phyloP scores from a whole-genome alignment of 2,888 invertebrate genomes.

The Coelopa pilipes region DNA sequence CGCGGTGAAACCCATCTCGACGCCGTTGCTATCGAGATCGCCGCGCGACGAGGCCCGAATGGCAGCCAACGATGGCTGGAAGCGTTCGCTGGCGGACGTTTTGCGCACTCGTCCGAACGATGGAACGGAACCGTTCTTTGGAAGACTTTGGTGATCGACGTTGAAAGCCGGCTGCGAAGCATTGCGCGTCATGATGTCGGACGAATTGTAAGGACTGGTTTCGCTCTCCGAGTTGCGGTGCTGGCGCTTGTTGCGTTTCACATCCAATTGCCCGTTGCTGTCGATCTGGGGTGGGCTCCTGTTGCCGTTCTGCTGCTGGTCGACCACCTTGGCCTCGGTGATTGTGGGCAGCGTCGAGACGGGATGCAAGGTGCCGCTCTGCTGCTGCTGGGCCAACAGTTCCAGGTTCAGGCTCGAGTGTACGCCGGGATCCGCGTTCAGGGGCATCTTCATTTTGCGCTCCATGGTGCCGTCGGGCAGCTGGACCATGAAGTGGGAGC shows the following conservation, averaged over 20 bases:
- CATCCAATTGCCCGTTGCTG: conserved; percentile 59
- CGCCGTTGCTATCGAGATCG: conserved; percentile 82
- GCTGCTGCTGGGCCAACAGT: conserved; percentile 73
- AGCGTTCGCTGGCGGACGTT: conserved; percentile 84
- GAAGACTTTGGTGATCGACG: conserved; percentile 67
- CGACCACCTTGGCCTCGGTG: conserved; percentile 81
- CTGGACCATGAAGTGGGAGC: conserved; percentile 87
- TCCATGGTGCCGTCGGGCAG: conserved; percentile 92
- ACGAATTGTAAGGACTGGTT: conserved; percentile 61
- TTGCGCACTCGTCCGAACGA: conserved; percentile 88
- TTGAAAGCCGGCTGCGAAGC: conserved; percentile 89
- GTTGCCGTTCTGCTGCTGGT: conserved; percentile 51
- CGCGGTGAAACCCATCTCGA: conserved; percentile 76
- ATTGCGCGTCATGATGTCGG: conserved; percentile 77
- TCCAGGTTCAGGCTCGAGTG: conserved; percentile 92
- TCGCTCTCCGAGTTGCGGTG: conserved; percentile 65
- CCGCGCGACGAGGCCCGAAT: conserved; percentile 82
- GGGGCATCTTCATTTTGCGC: conserved; percentile 86
- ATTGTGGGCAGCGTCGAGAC: conserved; percentile 90
- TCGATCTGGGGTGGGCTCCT: conserved; percentile 51
- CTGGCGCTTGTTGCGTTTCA: conserved; percentile 50
- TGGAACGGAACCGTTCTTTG: conserved; percentile 91
- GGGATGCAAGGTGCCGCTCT: conserved; percentile 82
- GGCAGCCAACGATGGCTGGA: conserved; percentile 84
- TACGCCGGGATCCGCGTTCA: conserved; percentile 93